A percentile compares a stretch with the other conserved stretches of the same genome.
Evolutionary conservation across 2,888 invertebrate species (phyloP).

Genomic region (Sesamia inferens): DNA sequence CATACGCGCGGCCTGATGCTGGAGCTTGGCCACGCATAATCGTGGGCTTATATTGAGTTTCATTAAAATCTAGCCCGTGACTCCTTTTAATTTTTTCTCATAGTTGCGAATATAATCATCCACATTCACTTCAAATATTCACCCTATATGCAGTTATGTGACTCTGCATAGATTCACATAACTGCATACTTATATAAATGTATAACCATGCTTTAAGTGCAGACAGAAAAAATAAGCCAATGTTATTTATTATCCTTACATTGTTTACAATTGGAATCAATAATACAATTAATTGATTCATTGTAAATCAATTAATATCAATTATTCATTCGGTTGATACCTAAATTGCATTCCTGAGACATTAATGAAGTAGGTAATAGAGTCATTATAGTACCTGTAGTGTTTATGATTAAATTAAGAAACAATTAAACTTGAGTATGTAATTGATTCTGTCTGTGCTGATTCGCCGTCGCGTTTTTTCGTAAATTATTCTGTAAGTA

Average conservation of each 20-base stretch:
- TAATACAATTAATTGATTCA: slow-evolving; percentile 1
- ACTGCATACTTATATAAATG: neutral
- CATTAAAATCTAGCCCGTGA: no score
- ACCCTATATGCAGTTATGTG: no score
- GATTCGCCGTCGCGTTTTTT: neutral
- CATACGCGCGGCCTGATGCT: no score
- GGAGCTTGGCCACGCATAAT: no score
- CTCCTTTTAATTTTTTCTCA: no score
- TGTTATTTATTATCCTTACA: slow-evolving; percentile 28
- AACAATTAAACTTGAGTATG: neutral
- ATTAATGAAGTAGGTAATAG: slow-evolving; percentile 2
- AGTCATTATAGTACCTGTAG: neutral
- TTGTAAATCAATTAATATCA: slow-evolving; percentile 23
- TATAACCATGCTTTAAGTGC: neutral
- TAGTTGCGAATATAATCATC: no score
- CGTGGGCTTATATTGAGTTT: no score
- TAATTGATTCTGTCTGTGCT: neutral
- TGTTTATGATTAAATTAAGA: neutral
- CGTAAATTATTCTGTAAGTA: neutral
- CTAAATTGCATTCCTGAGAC: neutral
- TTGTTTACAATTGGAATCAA: slow-evolving; percentile 24
- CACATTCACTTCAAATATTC: neutral
- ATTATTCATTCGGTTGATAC: slow-evolving; percentile 27
- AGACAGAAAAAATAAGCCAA: slow-evolving; percentile 11
- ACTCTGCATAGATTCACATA: no score